Conservation (phyloP, 2,113 vertebrate species). For the Alces alces region DNA sequence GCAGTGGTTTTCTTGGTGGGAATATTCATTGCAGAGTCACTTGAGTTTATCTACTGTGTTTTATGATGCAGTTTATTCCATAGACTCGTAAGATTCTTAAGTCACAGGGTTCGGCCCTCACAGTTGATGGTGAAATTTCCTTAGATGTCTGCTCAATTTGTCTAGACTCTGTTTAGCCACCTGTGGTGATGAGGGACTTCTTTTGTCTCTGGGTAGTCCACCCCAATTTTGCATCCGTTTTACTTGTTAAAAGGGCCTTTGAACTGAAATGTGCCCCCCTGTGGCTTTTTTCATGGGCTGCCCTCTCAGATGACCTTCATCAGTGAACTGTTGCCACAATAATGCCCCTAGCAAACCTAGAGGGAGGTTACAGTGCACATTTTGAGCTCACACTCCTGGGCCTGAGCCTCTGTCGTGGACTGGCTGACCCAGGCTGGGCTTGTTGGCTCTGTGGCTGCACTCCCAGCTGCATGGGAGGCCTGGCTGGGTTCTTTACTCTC, state of each 20-base stretch:
- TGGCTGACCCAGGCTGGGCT: neutral
- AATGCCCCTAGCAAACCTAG: neutral
- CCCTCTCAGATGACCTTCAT: neutral
- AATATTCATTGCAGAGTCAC: neutral
- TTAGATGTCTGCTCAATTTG: neutral
- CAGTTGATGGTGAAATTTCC: neutral
- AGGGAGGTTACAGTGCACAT: neutral
- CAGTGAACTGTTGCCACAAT: neutral
- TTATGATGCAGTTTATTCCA: neutral
- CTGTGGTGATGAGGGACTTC: neutral
- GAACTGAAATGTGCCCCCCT: neutral
- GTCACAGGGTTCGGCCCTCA: neutral
- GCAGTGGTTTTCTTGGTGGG: neutral
- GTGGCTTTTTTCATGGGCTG: neutral
- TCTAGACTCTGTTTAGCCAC: neutral
- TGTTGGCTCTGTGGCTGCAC: neutral
- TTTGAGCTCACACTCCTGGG: neutral
- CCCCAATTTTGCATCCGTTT: neutral
- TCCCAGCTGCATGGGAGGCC: no score
- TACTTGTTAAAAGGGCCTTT: neutral
- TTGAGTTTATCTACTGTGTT: slow-evolving; percentile 11
- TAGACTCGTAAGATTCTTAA: neutral
- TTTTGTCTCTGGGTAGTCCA: neutral
- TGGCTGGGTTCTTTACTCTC: neutral
- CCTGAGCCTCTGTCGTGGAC: no score